These are phyloP conservation scores for Coleophora flavipennella DNA, from an alignment of 2,888 invertebrate species.

Conservation along the genomic window DNA sequence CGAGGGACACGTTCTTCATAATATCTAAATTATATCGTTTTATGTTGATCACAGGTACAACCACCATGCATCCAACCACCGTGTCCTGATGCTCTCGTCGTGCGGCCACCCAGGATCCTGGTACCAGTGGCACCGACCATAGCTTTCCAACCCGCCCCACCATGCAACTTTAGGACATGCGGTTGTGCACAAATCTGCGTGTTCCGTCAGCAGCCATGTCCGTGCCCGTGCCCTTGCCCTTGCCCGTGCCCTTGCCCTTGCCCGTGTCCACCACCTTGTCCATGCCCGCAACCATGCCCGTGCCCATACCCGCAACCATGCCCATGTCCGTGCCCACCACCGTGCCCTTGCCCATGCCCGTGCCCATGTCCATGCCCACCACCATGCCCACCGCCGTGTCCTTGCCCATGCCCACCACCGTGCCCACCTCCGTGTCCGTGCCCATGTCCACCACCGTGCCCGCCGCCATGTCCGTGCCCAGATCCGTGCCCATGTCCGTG, in stretches of 20 bases:
- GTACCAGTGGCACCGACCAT: constrained; percentile 45
- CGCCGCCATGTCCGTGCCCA: background rate
- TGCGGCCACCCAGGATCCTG: constrained; percentile 40
- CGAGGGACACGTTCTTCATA: background rate
- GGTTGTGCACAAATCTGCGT: constrained; percentile 25
- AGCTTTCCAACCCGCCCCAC: constrained; percentile 42
- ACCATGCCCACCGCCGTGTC: constrained; percentile 1
- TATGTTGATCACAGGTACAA: constrained; percentile 31
- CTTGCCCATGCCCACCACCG: constrained; percentile 3
- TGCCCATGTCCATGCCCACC: constrained; percentile 2
- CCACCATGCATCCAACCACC: constrained; percentile 35
- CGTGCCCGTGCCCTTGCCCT: constrained; percentile 7
- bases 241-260: constrained; percentile 7
- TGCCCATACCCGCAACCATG: background rate
- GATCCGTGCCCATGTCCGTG: background rate
- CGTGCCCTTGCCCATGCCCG: constrained; percentile 8
- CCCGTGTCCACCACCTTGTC: constrained; percentile 3
- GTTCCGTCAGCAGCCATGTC: constrained; percentile 8
- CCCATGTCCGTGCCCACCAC: constrained; percentile 1
- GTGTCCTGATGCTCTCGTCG: constrained; percentile 28
- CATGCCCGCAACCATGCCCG: constrained; percentile 5
- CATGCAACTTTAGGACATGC: constrained; percentile 29
- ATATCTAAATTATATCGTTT: background rate
- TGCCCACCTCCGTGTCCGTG: constrained; percentile 6
- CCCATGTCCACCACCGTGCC: background rate